Evolutionary conservation across 2,888 invertebrate genomes (phyloP).

Genomic region (Antitype chi): DNA sequence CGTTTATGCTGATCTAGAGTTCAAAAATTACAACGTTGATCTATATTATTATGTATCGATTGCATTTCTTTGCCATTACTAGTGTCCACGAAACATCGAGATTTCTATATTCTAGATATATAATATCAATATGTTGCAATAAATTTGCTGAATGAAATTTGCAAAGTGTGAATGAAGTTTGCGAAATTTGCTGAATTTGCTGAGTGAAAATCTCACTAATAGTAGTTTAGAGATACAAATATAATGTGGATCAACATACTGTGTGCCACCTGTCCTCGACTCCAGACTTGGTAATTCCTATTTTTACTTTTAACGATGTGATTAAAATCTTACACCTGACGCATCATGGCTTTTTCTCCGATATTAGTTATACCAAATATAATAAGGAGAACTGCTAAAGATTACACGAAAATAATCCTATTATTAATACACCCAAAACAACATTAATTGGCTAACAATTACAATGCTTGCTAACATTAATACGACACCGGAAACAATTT

Average conservation of each 20-base stretch:
- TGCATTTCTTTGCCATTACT: neutral
- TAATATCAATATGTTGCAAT: no score
- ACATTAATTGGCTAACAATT: conserved; percentile 44
- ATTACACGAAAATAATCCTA: conserved; percentile 11
- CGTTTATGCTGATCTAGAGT: neutral
- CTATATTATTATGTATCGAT: neutral
- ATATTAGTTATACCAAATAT: neutral
- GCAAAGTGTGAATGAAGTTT: no score
- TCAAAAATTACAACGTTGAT: neutral
- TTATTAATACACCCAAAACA: conserved; percentile 5
- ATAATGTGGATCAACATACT: no score
- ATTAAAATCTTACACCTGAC: neutral
- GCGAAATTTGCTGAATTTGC: no score
- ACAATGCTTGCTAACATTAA: conserved; percentile 39
- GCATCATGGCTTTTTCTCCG: neutral
- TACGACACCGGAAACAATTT: conserved; percentile 47
- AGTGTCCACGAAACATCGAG: no score
- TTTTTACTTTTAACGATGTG: neutral
- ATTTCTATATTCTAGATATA: no score
- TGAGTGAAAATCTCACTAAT: no score
- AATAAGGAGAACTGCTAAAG: neutral
- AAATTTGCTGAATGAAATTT: no score
- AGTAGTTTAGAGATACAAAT: no score
- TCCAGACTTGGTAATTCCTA: neutral
- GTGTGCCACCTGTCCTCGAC: neutral